A percentile compares a stretch with the other conserved stretches of the same genome.
phyloP scores from a whole-genome alignment of 2,888 invertebrate genomes.

The Stenodera caucasica region DNA sequence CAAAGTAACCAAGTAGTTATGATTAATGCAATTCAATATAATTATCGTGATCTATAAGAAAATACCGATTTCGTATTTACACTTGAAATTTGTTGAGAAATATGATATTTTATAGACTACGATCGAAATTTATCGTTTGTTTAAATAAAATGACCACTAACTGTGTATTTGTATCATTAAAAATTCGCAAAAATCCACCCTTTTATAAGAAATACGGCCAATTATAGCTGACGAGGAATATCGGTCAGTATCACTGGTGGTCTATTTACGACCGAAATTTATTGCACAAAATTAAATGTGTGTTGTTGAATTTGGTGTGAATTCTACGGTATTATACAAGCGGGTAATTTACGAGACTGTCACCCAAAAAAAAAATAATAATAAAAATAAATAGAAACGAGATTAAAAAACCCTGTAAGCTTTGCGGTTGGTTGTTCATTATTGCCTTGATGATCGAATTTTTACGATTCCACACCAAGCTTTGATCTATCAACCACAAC shows the following conservation, averaged over 20 bases:
- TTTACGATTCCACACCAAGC: background rate
- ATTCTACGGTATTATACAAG: constrained; percentile 30
- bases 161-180: constrained; percentile 24
- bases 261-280: constrained; percentile 36
- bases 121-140: background rate
- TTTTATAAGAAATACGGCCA: constrained; percentile 30
- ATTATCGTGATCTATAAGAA: background rate
- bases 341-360: constrained; percentile 35
- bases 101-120: background rate
- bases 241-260: constrained; percentile 18
- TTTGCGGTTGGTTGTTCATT: background rate
- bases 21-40: background rate
- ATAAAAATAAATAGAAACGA: constrained; percentile 26
- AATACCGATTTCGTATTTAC: background rate
- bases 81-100: background rate
- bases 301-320: constrained; percentile 34
- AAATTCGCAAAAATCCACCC: constrained; percentile 31
- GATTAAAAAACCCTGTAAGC: constrained; percentile 25
- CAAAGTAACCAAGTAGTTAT: background rate
- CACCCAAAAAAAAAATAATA: constrained; percentile 34
- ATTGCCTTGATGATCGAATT: background rate
- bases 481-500: background rate
- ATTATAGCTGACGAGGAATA: background rate
- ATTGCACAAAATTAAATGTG: constrained; percentile 38
- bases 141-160: constrained; percentile 33